phyloP scores from a whole-genome alignment of 2,888 invertebrate genomes.

The Eretmocerus hayati region DNA sequence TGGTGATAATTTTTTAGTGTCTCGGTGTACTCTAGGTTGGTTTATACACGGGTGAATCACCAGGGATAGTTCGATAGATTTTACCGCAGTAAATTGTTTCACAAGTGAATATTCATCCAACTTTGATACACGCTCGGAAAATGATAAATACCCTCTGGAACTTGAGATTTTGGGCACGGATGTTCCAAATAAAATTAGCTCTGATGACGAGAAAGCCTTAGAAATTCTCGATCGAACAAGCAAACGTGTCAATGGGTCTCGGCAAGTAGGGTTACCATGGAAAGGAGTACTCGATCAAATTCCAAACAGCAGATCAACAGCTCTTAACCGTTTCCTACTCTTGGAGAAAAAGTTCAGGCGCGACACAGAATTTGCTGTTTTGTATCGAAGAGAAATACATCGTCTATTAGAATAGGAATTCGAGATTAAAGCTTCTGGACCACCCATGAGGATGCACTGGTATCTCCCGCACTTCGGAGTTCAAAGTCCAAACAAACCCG shows the following conservation, averaged over 20 bases:
- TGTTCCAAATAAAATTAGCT: not conserved
- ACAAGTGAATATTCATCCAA: not conserved
- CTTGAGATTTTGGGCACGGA: not conserved
- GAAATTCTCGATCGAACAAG: slow-evolving; percentile 5
- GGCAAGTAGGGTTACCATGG: slow-evolving; percentile 6
- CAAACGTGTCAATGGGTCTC: not conserved
- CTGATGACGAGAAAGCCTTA: not conserved
- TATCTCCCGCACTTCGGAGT: slow-evolving; percentile 6
- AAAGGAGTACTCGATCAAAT: not conserved
- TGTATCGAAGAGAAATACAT: not conserved
- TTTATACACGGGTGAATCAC: not conserved
- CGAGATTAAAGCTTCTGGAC: not conserved
- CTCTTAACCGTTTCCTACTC: not conserved
- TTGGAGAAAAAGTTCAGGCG: not conserved
- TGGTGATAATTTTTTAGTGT: not conserved
- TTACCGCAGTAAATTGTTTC: not conserved
- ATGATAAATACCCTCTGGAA: not conserved
- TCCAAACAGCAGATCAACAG: not conserved
- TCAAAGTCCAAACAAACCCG: not conserved
- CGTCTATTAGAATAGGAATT: not conserved
- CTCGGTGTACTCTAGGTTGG: not conserved
- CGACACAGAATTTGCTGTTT: not conserved
- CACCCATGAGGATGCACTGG: not conserved
- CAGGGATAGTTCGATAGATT: too few species aligned
- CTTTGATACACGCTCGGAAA: not conserved